phyloP scores from a whole-genome alignment of 1,140 invertebrate genomes.

The Dryas iulia region DNA sequence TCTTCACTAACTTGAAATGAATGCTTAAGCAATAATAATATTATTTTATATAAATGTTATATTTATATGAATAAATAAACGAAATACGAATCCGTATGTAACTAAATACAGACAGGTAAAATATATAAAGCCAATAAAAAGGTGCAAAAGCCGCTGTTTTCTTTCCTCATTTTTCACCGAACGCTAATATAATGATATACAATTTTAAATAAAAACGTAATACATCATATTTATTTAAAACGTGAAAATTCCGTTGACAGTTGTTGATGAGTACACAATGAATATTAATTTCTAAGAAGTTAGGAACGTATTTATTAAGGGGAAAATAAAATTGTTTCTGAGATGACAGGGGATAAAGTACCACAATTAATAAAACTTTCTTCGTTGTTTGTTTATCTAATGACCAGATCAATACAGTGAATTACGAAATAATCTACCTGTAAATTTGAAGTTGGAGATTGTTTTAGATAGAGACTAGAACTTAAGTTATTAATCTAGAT shows the following conservation, averaged over 20 bases:
- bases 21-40: too few species aligned
- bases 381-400: not conserved
- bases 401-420: not conserved
- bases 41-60: too few species aligned
- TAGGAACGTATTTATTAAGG: not conserved
- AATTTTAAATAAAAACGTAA: not conserved
- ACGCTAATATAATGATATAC: not conserved
- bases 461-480: too few species aligned
- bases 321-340: not conserved
- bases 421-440: not conserved
- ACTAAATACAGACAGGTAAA: too few species aligned
- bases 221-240: not conserved
- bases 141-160: not conserved
- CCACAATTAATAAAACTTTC: conserved; percentile 5
- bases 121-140: too few species aligned
- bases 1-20: too few species aligned
- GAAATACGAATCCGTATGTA: too few species aligned
- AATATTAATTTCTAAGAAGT: not conserved
- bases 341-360: conserved; percentile 1
- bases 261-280: not conserved
- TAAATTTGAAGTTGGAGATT: too few species aligned
- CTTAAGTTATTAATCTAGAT: too few species aligned
- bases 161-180: not conserved
- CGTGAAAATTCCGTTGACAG: not conserved
- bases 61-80: too few species aligned